Conservation (phyloP, 2,113 vertebrate genomes). For the Solenodon paradoxus region DNA sequence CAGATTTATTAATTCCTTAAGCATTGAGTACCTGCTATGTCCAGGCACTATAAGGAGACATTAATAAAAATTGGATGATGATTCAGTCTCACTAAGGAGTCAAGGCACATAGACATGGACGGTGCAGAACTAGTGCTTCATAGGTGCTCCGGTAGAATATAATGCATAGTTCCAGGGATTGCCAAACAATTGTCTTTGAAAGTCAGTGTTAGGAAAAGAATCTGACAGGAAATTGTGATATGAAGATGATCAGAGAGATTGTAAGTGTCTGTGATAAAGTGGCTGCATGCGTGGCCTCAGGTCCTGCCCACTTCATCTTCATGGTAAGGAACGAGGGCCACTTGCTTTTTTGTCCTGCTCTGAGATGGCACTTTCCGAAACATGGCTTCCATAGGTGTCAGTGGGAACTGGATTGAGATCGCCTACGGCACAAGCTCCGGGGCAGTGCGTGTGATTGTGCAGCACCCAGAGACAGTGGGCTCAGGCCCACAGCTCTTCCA, state of each 20-base stretch:
- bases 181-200: too few relatives aligned
- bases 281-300: too few relatives aligned
- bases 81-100: background rate
- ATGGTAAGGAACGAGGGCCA: too few relatives aligned
- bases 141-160: background rate
- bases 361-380: too few relatives aligned
- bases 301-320: too few relatives aligned
- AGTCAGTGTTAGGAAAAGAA: background rate
- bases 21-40: background rate
- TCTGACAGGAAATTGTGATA: background rate
- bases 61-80: background rate
- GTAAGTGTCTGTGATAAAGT: background rate
- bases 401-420: conserved; percentile 98
- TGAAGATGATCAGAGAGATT: background rate
- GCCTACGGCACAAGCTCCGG: conserved; percentile 97
- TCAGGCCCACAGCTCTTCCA: conserved; percentile 98
- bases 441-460: conserved; percentile 95
- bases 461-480: conserved; percentile 96
- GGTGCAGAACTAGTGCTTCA: background rate
- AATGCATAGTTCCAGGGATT: fast-evolving
- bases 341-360: background rate
- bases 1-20: background rate
- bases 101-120: background rate
- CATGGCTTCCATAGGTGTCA: conserved; percentile 87
- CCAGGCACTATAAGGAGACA: background rate